Evolutionary conservation across 2,888 invertebrate genomes (phyloP).

Genomic region (Drosophila niveifrons): DNA sequence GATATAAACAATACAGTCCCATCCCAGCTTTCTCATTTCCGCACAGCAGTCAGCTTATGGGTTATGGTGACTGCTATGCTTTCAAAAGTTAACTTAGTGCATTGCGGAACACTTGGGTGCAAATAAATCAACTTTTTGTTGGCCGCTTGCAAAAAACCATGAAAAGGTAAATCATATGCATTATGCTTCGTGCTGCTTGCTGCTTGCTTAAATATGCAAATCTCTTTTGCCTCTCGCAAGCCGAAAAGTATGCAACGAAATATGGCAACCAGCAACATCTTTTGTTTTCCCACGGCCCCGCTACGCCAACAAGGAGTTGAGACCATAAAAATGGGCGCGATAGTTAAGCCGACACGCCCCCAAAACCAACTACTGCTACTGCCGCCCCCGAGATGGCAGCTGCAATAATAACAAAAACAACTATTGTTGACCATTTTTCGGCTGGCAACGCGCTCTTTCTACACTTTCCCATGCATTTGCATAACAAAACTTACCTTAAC

Average conservation of each 20-base stretch:
- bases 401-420: constrained; percentile 40
- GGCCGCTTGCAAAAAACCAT: constrained; percentile 26
- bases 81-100: constrained; percentile 37
- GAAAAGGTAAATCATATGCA: constrained; percentile 54
- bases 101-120: constrained; percentile 39
- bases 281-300: constrained; percentile 71
- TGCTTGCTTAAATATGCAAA: constrained; percentile 72
- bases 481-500: constrained; percentile 86
- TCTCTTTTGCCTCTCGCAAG: constrained; percentile 51
- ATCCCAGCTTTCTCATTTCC: constrained; percentile 6
- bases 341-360: constrained; percentile 55
- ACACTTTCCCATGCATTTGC: constrained; percentile 57
- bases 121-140: constrained; percentile 63
- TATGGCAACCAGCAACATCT: constrained; percentile 64
- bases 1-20: constrained; percentile 1
- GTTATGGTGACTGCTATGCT: constrained; percentile 8
- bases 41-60: constrained; percentile 30
- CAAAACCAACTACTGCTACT: background rate
- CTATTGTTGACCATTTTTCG: constrained; percentile 60
- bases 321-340: constrained; percentile 52
- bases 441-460: constrained; percentile 18
- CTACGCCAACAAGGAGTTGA: constrained; percentile 30
- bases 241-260: constrained; percentile 60
- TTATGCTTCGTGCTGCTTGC: constrained; percentile 44
- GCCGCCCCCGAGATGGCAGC: constrained; percentile 25